phyloP scores from a whole-genome alignment of 92 coral and sea anemone species.

The Montipora capitata region DNA sequence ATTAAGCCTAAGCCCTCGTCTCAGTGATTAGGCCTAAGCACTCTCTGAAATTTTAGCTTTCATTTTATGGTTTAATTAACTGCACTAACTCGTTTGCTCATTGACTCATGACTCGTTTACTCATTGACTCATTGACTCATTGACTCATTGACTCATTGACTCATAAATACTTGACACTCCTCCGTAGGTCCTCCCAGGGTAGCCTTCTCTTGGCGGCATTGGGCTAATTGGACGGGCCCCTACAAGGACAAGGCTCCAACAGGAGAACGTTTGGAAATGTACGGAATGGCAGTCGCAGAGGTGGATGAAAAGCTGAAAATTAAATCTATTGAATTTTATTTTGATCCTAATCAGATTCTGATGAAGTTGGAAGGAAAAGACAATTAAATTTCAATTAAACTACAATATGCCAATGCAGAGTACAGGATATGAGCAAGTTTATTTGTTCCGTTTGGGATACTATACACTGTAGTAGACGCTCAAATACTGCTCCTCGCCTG shows the following conservation, averaged over 20 bases:
- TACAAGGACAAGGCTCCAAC: conserved; percentile 83
- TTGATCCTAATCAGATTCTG: conserved; percentile 82
- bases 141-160: too few species aligned
- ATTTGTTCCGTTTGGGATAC: conserved; percentile 17
- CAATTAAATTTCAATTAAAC: too few species aligned
- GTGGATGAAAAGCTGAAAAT: conserved; percentile 84
- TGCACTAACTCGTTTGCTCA: too few species aligned
- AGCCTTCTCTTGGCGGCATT: conserved; percentile 94
- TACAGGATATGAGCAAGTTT: not conserved
- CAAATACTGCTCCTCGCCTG: conserved; percentile 24
- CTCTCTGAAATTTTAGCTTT: too few species aligned
- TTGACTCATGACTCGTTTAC: too few species aligned
- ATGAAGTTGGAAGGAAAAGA: conserved; percentile 61
- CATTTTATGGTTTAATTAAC: too few species aligned
- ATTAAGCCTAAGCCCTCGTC: too few species aligned
- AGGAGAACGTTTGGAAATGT: conserved; percentile 81
- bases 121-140: too few species aligned
- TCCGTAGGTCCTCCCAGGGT: conserved; percentile 89
- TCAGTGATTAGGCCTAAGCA: too few species aligned
- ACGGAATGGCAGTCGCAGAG: conserved; percentile 81
- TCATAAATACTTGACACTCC: too few species aligned
- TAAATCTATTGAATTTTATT: conserved; percentile 74
- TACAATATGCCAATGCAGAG: not conserved
- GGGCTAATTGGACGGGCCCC: conserved; percentile 92
- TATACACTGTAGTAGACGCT: not conserved